A percentile compares a stretch with the other conserved stretches of the same genome.
Conservation (phyloP, 2,797 vertebrate genomes). For the Thaleichthys pacificus region DNA sequence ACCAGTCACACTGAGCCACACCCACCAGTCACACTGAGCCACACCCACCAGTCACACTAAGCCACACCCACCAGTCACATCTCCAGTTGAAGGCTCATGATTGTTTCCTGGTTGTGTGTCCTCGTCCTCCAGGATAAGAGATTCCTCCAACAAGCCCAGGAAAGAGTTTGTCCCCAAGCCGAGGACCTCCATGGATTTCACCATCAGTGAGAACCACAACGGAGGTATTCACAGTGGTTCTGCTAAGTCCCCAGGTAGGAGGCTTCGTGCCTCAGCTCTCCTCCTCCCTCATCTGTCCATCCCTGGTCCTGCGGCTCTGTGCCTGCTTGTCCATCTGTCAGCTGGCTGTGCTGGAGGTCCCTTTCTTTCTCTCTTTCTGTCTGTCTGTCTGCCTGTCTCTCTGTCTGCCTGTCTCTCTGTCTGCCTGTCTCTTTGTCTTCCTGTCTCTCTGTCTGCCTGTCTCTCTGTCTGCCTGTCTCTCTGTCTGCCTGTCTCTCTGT, state of each 20-base stretch:
- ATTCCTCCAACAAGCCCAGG: constrained; percentile 83
- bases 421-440: not conserved
- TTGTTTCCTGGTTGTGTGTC: not conserved
- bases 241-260: constrained; percentile 89
- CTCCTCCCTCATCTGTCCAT: no score
- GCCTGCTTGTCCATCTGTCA: no score
- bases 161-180: constrained; percentile 90
- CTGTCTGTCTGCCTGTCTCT: not conserved
- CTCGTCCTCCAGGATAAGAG: constrained; percentile 84
- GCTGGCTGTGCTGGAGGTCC: no score
- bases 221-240: constrained; percentile 84
- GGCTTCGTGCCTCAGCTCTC: not conserved
- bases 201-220: constrained; percentile 86
- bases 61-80: no score
- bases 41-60: no score
- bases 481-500: not conserved
- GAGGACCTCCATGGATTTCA: constrained; percentile 88
- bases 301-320: no score
- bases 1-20: no score
- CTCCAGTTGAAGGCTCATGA: no score
- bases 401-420: not conserved
- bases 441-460: not conserved
- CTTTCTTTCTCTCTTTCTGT: no score
- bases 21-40: no score
- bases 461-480: not conserved